These are phyloP conservation scores for Anser cygnoides DNA, from an alignment of 2,113 vertebrate genomes.

Conservation along the genomic window DNA sequence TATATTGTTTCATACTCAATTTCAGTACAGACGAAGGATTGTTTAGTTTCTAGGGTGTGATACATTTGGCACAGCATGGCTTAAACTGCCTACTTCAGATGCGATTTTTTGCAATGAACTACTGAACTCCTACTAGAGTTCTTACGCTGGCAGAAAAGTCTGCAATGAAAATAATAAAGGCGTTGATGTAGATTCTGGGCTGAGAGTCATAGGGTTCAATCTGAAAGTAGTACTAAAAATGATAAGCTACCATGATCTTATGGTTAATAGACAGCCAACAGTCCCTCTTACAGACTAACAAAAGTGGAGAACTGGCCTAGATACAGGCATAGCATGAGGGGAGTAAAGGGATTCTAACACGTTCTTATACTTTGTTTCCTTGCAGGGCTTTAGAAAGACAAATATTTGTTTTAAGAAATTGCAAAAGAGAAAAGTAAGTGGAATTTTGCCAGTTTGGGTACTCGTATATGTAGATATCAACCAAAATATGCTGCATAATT, in stretches of 20 bases:
- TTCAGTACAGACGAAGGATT: background rate
- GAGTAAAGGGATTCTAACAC: background rate
- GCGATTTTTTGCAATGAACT: background rate
- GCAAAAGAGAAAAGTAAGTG: background rate
- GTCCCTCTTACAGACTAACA: background rate
- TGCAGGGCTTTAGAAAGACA: background rate
- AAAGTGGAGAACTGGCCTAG: background rate
- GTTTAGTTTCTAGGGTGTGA: background rate
- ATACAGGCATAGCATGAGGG: background rate
- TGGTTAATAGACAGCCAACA: background rate
- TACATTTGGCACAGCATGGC: background rate
- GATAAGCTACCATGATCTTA: background rate
- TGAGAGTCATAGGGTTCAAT: background rate
- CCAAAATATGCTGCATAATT: fast-evolving
- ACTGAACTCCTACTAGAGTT: background rate
- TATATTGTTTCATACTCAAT: background rate
- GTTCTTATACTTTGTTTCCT: background rate
- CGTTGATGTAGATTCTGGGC: background rate
- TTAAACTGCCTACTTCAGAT: background rate
- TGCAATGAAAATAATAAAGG: background rate
- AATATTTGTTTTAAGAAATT: background rate
- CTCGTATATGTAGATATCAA: background rate
- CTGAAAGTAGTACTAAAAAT: background rate
- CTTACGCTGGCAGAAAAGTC: background rate
- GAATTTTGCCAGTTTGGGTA: background rate